Evolutionary conservation across 2,113 vertebrate species (phyloP).

Genomic region (Mesitornis unicolor): DNA sequence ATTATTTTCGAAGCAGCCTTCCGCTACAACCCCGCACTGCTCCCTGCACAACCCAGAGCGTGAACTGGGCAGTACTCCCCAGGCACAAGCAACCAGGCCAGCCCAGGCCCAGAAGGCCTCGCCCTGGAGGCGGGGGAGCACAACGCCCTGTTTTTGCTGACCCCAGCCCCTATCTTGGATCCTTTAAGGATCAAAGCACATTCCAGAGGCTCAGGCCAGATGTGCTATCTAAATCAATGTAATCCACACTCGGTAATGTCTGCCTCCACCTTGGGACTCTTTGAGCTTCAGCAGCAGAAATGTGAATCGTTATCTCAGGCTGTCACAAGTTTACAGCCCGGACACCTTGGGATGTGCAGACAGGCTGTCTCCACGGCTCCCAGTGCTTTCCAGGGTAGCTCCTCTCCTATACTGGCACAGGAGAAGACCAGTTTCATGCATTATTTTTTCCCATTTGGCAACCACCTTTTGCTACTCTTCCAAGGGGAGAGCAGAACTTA

Average conservation of each 20-base stretch:
- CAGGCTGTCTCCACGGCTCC: background rate
- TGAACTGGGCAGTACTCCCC: rapidly evolving
- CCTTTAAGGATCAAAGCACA: background rate
- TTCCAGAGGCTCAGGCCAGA: background rate
- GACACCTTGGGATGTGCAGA: background rate
- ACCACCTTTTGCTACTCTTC: background rate
- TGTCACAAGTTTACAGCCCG: background rate
- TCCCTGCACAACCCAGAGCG: rapidly evolving
- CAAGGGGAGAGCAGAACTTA: background rate
- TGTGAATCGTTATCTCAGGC: background rate
- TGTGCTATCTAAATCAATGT: background rate
- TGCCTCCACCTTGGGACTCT: background rate
- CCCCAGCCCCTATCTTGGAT: background rate
- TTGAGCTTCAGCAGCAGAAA: background rate
- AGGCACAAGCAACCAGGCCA: background rate
- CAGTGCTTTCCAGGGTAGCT: background rate
- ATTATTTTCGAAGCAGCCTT: background rate
- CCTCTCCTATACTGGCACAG: background rate
- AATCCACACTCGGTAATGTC: background rate
- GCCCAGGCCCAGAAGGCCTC: background rate
- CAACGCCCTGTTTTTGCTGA: background rate
- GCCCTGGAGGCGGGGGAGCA: background rate
- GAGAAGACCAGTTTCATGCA: background rate
- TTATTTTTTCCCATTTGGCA: background rate
- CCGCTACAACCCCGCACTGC: background rate